Conservation (phyloP, 1,140 invertebrate genomes). For the Atta texana region DNA sequence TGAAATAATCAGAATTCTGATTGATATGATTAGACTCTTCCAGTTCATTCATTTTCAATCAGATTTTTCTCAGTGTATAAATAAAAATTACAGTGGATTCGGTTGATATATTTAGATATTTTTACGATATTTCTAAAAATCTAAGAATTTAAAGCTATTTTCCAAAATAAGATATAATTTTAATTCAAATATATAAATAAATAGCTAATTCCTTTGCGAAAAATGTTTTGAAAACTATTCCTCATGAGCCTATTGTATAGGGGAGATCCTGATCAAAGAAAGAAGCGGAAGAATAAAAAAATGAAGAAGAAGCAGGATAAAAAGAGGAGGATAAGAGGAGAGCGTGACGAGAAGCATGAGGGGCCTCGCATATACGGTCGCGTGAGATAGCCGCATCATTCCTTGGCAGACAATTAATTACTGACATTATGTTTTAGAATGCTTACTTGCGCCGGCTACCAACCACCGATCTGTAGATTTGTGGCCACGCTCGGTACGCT, state of each 20-base stretch:
- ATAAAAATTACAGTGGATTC: background rate
- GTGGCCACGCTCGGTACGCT: slow-evolving; percentile 59
- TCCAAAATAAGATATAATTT: background rate
- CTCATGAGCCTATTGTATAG: slow-evolving; percentile 1
- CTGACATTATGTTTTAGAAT: slow-evolving; percentile 82
- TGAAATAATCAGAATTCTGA: too few relatives aligned
- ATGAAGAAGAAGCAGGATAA: slow-evolving; percentile 39
- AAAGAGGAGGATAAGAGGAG: slow-evolving; percentile 44
- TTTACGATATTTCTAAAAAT: background rate
- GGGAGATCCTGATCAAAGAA: background rate
- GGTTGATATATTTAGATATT: background rate
- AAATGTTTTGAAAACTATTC: background rate
- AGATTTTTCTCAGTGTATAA: background rate
- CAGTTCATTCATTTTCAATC: too few relatives aligned
- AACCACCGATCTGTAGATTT: slow-evolving; percentile 79
- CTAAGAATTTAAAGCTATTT: background rate
- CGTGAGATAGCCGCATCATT: slow-evolving; percentile 84
- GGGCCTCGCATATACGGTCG: slow-evolving; percentile 74
- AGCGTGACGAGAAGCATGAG: slow-evolving; percentile 61
- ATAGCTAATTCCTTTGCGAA: background rate
- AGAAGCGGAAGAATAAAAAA: slow-evolving; percentile 10
- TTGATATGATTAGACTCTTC: too few relatives aligned
- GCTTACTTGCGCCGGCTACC: slow-evolving; percentile 76
- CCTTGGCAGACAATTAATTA: slow-evolving; percentile 84
- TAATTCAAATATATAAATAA: background rate